These are phyloP conservation scores for Myoxocephalus aenaeus DNA, from an alignment of 2,797 vertebrate species.

Conservation along the genomic window DNA sequence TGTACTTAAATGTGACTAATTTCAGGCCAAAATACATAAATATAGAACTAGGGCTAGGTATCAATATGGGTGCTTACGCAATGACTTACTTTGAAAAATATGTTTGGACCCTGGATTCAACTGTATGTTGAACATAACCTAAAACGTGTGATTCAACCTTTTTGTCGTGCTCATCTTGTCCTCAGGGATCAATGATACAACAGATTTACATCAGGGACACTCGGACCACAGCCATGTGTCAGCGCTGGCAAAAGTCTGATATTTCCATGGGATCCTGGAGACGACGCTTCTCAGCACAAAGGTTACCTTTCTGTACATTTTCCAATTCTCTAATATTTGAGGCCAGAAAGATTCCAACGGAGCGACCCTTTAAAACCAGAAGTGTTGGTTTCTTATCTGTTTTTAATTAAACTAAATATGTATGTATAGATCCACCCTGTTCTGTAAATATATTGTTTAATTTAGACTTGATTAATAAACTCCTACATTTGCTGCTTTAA, in stretches of 20 bases:
- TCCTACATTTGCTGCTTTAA: not conserved
- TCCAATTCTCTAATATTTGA: not conserved
- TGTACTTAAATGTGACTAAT: not conserved
- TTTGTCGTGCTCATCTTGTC: conserved; percentile 21
- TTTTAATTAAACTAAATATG: not conserved
- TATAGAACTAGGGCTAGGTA: not conserved
- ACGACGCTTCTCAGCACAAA: not conserved
- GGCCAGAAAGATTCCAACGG: not conserved
- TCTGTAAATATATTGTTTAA: not conserved
- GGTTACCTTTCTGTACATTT: conserved; percentile 7
- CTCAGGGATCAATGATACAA: conserved; percentile 31
- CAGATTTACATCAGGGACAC: conserved; percentile 7
- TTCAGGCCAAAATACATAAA: not conserved
- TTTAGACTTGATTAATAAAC: not conserved
- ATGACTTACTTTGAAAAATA: not conserved
- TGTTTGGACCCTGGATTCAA: not conserved
- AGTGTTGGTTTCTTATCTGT: not conserved
- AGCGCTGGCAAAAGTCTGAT: conserved; percentile 12
- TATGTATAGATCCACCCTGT: conserved; percentile 4
- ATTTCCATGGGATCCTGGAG: not conserved
- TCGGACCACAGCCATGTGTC: conserved; percentile 5
- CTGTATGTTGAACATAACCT: not conserved
- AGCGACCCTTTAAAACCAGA: not conserved
- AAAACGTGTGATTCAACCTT: not conserved
- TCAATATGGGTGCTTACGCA: not conserved